Evolutionary conservation across 35 echinoderm and acorn worm species (phyloP), one percentile per base, ranked within the genome.

Genomic region (Ophioderma brevispina): DNA sequence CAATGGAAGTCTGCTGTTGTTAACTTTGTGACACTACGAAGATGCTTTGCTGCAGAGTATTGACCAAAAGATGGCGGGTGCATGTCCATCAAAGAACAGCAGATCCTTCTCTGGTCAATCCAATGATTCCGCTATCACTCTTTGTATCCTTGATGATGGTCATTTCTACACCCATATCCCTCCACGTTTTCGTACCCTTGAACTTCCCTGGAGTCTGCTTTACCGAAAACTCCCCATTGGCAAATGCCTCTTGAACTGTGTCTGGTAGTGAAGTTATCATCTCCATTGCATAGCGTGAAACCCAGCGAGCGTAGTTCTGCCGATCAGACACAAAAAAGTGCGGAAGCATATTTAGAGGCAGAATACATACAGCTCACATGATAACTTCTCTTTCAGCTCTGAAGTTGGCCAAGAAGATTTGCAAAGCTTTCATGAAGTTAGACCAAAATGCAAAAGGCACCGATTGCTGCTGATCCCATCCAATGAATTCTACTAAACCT

Each of bases 101-200:
- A 25, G 59, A 86, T 31, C 84, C 59, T 59, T 39, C 34, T 85
- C 82, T 52, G 5, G 82, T 63, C 17, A 85, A 35, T 1, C 49
- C 82, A 36, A 85, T 85, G 42, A 85, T 85, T 15, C 82, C 82
- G 25, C 82, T 85, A 10, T 85, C 82, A 85, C 82, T 59, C 33
- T 85, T 85, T 31, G 41, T 85, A 38, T 85, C 82, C 55, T 86
- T 86, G 3, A 86, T 86, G 36, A 86, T 76, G 0, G 84, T 76
- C 28, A 28, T 64, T 38, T 64, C 82, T 42, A 85, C 82, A 34
- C 32, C 84, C 84, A 86, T 86, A 36, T 86, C 84, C 1, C 33
- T 86, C 56, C 84, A 75, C 8, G 13, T n/a, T n/a, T n/a, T n/a
- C n/a, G n/a, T 75, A 31, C 84, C 84, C 35, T 86, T 86, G 37